A percentile compares a stretch with the other conserved stretches of the same genome.
Evolutionary conservation across 2,888 invertebrate species (phyloP).

Genomic region (Rhorus exstirpatorius): DNA sequence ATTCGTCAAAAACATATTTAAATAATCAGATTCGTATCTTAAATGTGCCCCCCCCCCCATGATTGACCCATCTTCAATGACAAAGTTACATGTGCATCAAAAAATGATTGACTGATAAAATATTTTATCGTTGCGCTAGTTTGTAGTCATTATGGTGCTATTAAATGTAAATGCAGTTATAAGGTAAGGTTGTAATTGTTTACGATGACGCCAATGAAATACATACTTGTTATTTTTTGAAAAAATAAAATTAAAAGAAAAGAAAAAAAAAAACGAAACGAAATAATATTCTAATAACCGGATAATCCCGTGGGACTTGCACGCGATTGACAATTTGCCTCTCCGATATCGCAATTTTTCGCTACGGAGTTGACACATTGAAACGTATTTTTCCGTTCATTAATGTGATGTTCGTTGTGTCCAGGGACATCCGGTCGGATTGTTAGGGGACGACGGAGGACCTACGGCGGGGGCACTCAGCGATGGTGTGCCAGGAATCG

Average conservation of each 20-base stretch:
- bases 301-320: not conserved
- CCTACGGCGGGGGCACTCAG: constrained; percentile 82
- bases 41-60: no score
- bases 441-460: constrained; percentile 83
- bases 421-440: constrained; percentile 84
- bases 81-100: no score
- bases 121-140: constrained; percentile 8
- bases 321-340: not conserved
- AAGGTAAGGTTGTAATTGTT: constrained; percentile 30
- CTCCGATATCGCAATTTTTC: not conserved
- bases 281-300: no score
- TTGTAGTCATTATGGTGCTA: constrained; percentile 19
- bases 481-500: constrained; percentile 83
- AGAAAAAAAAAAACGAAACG: no score
- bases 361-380: not conserved
- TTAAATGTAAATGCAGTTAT: constrained; percentile 6
- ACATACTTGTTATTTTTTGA: constrained; percentile 52
- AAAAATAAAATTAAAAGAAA: constrained; percentile 11
- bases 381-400: constrained; percentile 22
- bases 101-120: not conserved
- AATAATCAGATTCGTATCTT: no score
- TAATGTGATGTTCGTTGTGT: constrained; percentile 66
- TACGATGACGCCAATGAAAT: constrained; percentile 43
- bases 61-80: no score
- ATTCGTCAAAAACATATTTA: no score